phyloP scores from a whole-genome alignment of 2,888 invertebrate species.

The Listrodromus nycthemerus region DNA sequence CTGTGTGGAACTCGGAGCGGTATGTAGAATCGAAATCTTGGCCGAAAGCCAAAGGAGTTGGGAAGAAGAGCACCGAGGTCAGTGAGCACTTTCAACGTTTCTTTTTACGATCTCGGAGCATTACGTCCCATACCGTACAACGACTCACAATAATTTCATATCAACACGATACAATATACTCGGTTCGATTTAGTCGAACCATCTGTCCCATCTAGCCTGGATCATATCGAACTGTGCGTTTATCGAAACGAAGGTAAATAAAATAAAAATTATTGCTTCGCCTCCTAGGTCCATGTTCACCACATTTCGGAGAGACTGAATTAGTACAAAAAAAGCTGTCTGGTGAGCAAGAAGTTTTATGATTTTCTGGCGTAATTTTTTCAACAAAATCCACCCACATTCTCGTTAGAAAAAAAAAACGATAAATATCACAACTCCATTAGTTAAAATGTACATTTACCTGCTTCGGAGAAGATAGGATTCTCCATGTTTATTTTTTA shows the following conservation, averaged over 20 bases:
- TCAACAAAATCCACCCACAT: too few species aligned
- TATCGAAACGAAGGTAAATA: background rate
- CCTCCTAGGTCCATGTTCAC: too few species aligned
- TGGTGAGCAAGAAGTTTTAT: too few species aligned
- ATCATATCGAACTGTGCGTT: background rate
- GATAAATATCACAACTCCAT: too few species aligned
- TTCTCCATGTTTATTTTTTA: background rate
- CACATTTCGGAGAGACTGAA: too few species aligned
- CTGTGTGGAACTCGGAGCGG: slow-evolving; percentile 16
- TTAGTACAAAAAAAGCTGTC: too few species aligned
- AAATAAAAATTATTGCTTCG: too few species aligned
- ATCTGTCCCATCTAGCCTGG: background rate
- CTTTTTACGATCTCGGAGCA: slow-evolving; percentile 55
- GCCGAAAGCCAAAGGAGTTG: slow-evolving; percentile 65
- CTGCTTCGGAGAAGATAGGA: too few species aligned
- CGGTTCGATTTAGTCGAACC: slow-evolving; percentile 10
- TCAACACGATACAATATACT: background rate
- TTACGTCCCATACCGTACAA: slow-evolving; percentile 36
- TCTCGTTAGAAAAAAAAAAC: too few species aligned
- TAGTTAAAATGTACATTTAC: too few species aligned
- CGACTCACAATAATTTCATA: background rate
- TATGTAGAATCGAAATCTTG: slow-evolving; percentile 65
- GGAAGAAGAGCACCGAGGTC: slow-evolving; percentile 50
- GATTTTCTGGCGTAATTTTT: too few species aligned
- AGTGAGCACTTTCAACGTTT: slow-evolving; percentile 60